A percentile compares a stretch with the other conserved stretches of the same genome.
phyloP scores from a whole-genome alignment of 2,113 vertebrate genomes.

The Lepisosteus oculatus region DNA sequence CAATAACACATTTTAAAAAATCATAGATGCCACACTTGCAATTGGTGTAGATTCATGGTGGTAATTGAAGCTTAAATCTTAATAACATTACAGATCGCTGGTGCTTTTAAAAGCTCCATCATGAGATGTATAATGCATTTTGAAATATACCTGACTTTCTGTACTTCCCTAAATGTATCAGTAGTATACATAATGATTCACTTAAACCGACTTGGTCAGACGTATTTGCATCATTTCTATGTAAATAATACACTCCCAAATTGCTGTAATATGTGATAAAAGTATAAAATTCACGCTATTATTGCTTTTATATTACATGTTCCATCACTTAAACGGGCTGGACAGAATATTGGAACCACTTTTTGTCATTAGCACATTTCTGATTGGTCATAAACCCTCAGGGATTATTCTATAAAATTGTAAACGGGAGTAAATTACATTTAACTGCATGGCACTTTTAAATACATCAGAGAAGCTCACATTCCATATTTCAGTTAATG shows the following conservation, averaged over 20 bases:
- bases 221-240: constrained; percentile 78
- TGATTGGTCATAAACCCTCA: constrained; percentile 72
- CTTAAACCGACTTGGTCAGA: constrained; percentile 78
- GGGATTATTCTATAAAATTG: constrained; percentile 58
- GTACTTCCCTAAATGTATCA: constrained; percentile 75
- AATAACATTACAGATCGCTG: constrained; percentile 78
- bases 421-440: constrained; percentile 63
- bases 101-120: constrained; percentile 86
- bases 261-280: constrained; percentile 81
- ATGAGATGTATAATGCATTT: constrained; percentile 77
- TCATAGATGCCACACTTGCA: constrained; percentile 47
- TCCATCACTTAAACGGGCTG: constrained; percentile 75
- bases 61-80: constrained; percentile 71
- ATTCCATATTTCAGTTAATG: constrained; percentile 12
- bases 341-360: constrained; percentile 74
- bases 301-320: constrained; percentile 78
- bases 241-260: constrained; percentile 83
- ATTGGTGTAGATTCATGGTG: constrained; percentile 24
- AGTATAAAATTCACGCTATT: constrained; percentile 78
- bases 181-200: constrained; percentile 79
- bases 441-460: constrained; percentile 69
- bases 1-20: constrained; percentile 52
- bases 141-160: constrained; percentile 67
- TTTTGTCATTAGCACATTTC: constrained; percentile 73
- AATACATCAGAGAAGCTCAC: constrained; percentile 66